Evolutionary conservation across 2,113 vertebrate genomes (phyloP).

Genomic region (Phalacrocorax aristotelis): DNA sequence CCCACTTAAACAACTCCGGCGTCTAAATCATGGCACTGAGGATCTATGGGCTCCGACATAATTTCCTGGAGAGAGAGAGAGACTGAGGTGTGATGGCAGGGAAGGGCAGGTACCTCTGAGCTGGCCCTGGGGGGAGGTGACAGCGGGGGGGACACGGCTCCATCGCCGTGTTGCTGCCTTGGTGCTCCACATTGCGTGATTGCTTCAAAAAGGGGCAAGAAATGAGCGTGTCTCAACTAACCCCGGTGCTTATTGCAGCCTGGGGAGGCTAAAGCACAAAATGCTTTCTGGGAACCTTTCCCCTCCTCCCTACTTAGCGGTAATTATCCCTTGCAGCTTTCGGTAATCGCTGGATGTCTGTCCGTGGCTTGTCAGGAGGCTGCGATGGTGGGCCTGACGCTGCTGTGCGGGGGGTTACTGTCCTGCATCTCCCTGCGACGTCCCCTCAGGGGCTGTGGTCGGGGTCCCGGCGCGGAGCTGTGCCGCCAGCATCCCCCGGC

Average conservation of each 20-base stretch:
- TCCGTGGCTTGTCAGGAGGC: background rate
- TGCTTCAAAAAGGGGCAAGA: background rate
- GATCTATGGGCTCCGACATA: fast-evolving
- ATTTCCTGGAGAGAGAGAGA: background rate
- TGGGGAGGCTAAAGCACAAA: background rate
- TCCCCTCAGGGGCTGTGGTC: background rate
- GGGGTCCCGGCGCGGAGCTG: background rate
- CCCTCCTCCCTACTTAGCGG: background rate
- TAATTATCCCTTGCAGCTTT: background rate
- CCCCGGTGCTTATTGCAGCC: background rate
- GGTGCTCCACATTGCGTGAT: background rate
- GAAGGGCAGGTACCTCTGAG: background rate
- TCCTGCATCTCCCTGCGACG: background rate
- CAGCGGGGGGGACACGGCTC: fast-evolving
- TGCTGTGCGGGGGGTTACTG: no score
- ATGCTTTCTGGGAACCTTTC: background rate
- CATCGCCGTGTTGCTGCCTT: background rate
- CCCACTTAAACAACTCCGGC: background rate
- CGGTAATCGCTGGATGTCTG: background rate
- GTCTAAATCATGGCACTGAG: background rate
- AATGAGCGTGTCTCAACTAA: background rate
- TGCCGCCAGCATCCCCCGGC: background rate
- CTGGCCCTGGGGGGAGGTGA: background rate
- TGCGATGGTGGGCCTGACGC: fast-evolving
- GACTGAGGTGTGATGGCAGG: background rate